A percentile compares a stretch with the other conserved stretches of the same genome.
Conservation (phyloP, 1,140 invertebrate genomes). For the Palaemon carinicauda region DNA sequence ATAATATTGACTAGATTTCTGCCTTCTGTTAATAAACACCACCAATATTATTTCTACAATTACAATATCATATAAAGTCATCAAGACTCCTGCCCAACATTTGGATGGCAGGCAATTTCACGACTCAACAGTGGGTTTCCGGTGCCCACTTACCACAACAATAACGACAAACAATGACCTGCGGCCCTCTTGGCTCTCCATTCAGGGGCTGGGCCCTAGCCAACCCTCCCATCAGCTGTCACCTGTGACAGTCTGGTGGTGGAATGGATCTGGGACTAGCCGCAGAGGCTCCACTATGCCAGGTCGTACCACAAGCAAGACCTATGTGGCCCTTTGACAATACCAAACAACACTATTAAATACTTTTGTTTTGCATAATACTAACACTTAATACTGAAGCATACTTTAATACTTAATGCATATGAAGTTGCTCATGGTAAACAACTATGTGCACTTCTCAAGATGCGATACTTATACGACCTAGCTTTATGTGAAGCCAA, state of each 20-base stretch:
- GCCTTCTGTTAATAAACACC: slow-evolving; percentile 44
- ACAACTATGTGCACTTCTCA: too few relatives aligned
- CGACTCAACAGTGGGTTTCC: slow-evolving; percentile 13
- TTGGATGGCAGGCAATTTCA: slow-evolving; percentile 36
- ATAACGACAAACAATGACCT: slow-evolving; percentile 36
- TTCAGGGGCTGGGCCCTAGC: neutral
- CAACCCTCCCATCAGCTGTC: neutral
- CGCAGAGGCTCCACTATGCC: neutral
- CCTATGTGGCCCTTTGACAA: too few relatives aligned
- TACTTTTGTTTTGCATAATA: neutral
- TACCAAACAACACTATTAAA: too few relatives aligned
- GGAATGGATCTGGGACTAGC: slow-evolving; percentile 3
- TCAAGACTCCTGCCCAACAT: slow-evolving; percentile 23
- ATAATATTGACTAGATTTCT: slow-evolving; percentile 49
- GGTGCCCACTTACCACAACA: slow-evolving; percentile 28
- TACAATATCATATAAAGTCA: slow-evolving; percentile 38
- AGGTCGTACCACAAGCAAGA: too few relatives aligned
- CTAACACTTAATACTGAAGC: neutral
- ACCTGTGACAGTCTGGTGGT: slow-evolving; percentile 4
- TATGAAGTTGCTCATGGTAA: too few relatives aligned
- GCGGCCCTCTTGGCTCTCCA: slow-evolving; percentile 26
- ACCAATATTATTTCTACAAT: slow-evolving; percentile 45
- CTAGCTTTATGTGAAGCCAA: neutral
- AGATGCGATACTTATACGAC: too few relatives aligned
- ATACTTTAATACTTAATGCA: too few relatives aligned